Base-by-base conservation (phyloP, 1,140 invertebrate genomes). In the Berghia stephanieae region DNA sequence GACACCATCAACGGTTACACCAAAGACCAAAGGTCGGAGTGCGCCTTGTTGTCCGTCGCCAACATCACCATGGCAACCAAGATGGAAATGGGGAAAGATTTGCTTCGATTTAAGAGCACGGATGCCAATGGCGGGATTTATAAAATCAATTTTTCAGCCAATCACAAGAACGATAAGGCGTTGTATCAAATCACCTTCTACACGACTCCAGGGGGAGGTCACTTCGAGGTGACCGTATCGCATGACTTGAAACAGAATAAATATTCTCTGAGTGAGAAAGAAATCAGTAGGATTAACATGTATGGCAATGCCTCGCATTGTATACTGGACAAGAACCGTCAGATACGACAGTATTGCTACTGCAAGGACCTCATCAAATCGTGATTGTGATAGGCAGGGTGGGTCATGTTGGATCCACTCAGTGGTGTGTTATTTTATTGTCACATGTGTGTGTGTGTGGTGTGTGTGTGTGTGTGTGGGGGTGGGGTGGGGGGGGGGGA, bases 231-330 rank as follows among this genome's bases (percentile, higher is more conserved):
- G 10, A 91, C 95, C 18, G 90, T 96, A 40, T 91, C 88, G 8
- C 93, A 96, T 84, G 89, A 93, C 73, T 83, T 92, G 2, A 86
- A 89, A 1, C 91, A 90, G 16, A 91, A 93, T 36, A 89, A 82
- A 52, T 94, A 95, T 80, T 88, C 89, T 1, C 90, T 95, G 1
- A 93, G 93, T 86, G 91, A 93, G 44, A 91, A 92, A 18, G 93
- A 96, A 83, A 93, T 98, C 1, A 97, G 95, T 75, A 91, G 96
- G 78, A 94, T 95, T 44, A 98, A 98, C 86, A 93, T 93, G 90
- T 98, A 95, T 84, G 94, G 94, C 8, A 87, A 91, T 60, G 93
- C 94, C 85, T 93, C 95, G 6, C 91, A 92, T 81, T 97, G 96
- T 83, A 92, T 96, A 16, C 92, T 66, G 24, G 74, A 82, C 0